A percentile compares a stretch with the other conserved stretches of the same genome.
Evolutionary conservation across 2,113 vertebrate species (phyloP).

Genomic region (Uria aalge): DNA sequence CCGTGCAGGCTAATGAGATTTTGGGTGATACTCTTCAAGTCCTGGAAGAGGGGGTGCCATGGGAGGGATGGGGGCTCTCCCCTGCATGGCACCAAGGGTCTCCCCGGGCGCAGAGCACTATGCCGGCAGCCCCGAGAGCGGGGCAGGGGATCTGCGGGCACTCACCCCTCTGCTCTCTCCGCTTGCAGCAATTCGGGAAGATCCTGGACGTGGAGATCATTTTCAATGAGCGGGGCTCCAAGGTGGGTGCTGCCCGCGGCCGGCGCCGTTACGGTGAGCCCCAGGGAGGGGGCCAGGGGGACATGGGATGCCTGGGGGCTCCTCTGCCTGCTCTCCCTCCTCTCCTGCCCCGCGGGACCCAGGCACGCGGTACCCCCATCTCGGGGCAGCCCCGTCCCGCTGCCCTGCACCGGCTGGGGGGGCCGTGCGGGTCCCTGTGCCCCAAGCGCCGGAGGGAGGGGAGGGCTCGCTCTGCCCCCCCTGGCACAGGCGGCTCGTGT

Average conservation of each 20-base stretch:
- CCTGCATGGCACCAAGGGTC: not conserved
- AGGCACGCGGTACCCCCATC: fast-evolving
- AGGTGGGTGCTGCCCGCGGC: slow-evolving; percentile 83
- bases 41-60: not conserved
- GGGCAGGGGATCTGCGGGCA: not conserved
- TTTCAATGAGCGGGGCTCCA: slow-evolving; percentile 97
- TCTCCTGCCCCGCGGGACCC: not conserved
- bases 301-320: slow-evolving; percentile 27
- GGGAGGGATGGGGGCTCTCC: not conserved
- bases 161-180: slow-evolving; percentile 46
- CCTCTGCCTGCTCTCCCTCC: slow-evolving; percentile 59
- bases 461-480: not conserved
- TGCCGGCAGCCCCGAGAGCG: not conserved
- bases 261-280: not conserved
- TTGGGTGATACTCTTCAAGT: not conserved
- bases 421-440: fast-evolving
- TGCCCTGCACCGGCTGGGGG: fast-evolving
- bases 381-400: not conserved
- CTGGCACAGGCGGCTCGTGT: not conserved
- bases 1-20: not conserved
- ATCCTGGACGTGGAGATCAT: slow-evolving; percentile 98
- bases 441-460: not conserved
- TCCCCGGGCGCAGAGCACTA: not conserved
- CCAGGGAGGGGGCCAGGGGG: not conserved
- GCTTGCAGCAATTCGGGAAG: slow-evolving; percentile 93